Evolutionary conservation across 2,113 vertebrate genomes (phyloP).

Genomic region (Cichladusa arquata): DNA sequence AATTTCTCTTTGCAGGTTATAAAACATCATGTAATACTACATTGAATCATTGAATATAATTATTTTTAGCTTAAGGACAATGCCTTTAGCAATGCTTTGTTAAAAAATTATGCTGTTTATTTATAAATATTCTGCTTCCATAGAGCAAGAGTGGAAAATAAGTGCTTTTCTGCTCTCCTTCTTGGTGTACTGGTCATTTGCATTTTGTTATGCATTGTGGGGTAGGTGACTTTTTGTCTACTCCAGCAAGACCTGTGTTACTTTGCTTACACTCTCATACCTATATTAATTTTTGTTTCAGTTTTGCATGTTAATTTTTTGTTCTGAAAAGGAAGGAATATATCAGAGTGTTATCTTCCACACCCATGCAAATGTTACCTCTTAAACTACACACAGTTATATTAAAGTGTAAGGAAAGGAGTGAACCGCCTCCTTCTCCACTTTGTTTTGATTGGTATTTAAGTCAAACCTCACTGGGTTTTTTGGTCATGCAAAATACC

Average conservation of each 20-base stretch:
- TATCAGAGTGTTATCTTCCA: background rate
- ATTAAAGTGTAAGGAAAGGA: background rate
- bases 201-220: background rate
- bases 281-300: conserved; percentile 15
- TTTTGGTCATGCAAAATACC: background rate
- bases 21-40: background rate
- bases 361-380: background rate
- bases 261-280: background rate
- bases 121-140: background rate
- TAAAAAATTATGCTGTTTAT: background rate
- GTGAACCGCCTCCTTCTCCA: background rate
- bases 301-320: background rate
- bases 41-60: background rate
- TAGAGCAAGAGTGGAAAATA: background rate
- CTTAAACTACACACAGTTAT: background rate
- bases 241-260: background rate
- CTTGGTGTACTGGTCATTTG: background rate
- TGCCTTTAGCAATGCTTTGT: background rate
- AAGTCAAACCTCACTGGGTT: background rate
- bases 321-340: background rate
- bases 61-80: background rate
- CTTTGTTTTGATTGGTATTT: background rate
- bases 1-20: background rate
- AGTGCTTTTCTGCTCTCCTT: background rate
- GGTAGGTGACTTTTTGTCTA: background rate